A percentile compares a stretch with the other conserved stretches of the same genome.
Conservation (phyloP, 30 jellyfish, hydroid and myxozoan genomes). For the Aurelia sp. region DNA sequence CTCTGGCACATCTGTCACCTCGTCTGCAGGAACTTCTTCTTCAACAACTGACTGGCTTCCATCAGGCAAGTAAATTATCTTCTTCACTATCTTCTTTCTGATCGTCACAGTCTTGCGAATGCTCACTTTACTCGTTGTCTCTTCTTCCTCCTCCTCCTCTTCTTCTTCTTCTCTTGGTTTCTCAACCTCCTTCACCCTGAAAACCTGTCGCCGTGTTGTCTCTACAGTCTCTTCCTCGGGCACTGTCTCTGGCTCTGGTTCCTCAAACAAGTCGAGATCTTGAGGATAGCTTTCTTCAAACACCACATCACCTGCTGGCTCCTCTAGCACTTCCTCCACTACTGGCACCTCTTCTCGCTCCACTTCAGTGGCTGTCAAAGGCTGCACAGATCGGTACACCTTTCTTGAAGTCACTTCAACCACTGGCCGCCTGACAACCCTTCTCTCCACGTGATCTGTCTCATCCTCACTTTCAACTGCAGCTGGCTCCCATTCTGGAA, state of each 20-base stretch:
- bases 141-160: background rate
- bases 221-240: slow-evolving; percentile 1
- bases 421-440: slow-evolving; percentile 55
- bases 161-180: background rate
- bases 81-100: slow-evolving; percentile 17
- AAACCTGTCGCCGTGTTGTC: slow-evolving; percentile 43
- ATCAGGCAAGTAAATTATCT: slow-evolving; percentile 33
- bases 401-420: slow-evolving; percentile 32
- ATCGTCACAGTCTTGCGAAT: slow-evolving; percentile 1
- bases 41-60: slow-evolving; percentile 45
- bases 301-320: slow-evolving; percentile 23
- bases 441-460: slow-evolving; percentile 31
- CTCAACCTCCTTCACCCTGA: background rate
- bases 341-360: slow-evolving; percentile 8
- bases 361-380: slow-evolving; percentile 21
- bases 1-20: slow-evolving; percentile 18
- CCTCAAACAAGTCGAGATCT: slow-evolving; percentile 14
- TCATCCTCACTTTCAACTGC: slow-evolving; percentile 23
- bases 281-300: slow-evolving; percentile 15
- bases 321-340: background rate
- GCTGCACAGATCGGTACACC: slow-evolving; percentile 32
- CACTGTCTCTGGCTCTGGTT: slow-evolving; percentile 6
- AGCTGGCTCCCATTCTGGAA: slow-evolving; percentile 25
- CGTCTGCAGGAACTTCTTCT: slow-evolving; percentile 18
- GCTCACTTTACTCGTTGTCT: background rate